These are phyloP conservation scores for Echinops telfairi DNA, from an alignment of 2,113 vertebrate genomes.

Conservation along the genomic window DNA sequence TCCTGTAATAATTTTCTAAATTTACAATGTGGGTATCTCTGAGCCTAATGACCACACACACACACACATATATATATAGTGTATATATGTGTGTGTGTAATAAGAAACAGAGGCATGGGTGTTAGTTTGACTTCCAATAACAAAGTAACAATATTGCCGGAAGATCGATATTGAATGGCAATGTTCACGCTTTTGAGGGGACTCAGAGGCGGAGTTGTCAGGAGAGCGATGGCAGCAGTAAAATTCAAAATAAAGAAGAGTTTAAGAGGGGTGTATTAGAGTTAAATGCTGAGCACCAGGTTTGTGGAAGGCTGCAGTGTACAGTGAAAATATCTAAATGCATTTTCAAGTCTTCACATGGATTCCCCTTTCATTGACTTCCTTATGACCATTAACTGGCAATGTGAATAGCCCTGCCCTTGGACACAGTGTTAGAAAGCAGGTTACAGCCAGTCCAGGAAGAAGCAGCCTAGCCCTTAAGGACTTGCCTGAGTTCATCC, in stretches of 20 bases:
- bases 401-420: too few species aligned
- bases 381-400: too few species aligned
- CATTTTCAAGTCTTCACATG: too few species aligned
- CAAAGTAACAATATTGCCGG: not conserved
- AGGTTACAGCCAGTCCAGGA: too few species aligned
- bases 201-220: not conserved
- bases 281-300: too few species aligned
- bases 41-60: not conserved
- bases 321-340: too few species aligned
- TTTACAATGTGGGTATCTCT: not conserved
- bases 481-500: too few species aligned
- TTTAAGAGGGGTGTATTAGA: not conserved
- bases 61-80: not conserved
- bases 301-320: too few species aligned
- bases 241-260: slow-evolving; percentile 42
- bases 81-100: too few species aligned
- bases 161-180: slow-evolving; percentile 8
- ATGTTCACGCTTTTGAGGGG: not conserved
- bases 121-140: slow-evolving; percentile 58
- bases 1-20: slow-evolving; percentile 7
- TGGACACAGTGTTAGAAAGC: too few species aligned
- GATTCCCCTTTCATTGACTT: too few species aligned
- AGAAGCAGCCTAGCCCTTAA: too few species aligned
- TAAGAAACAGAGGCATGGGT: not conserved
- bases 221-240: not conserved